Evolutionary conservation across 2,797 vertebrate genomes (phyloP).

Genomic region (Ispidina lecontei): DNA sequence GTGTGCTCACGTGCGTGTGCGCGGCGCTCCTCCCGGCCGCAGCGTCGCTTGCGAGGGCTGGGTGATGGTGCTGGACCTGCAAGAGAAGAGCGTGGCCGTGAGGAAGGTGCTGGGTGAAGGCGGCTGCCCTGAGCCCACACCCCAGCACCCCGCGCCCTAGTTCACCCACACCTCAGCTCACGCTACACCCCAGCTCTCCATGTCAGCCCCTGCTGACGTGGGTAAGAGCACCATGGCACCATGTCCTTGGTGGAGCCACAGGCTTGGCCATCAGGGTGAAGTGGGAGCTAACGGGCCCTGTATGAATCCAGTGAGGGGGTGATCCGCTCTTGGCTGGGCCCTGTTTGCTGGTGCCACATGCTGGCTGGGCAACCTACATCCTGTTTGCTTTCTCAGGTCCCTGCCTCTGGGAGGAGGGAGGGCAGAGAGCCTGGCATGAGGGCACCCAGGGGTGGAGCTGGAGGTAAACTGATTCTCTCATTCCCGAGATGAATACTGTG

Average conservation of each 20-base stretch:
- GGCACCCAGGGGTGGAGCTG: neutral
- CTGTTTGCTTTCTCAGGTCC: neutral
- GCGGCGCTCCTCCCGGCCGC: rapidly evolving
- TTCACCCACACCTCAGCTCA: neutral
- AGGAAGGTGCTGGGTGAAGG: neutral
- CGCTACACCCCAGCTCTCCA: neutral
- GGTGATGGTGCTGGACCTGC: neutral
- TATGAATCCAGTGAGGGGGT: neutral
- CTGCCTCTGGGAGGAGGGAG: rapidly evolving
- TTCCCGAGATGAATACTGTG: neutral
- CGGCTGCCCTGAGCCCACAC: neutral
- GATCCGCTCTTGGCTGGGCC: neutral
- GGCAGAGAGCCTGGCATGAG: neutral
- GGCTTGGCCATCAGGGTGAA: neutral
- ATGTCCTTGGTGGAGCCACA: neutral
- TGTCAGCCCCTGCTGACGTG: neutral
- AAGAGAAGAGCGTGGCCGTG: rapidly evolving
- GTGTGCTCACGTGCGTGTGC: neutral
- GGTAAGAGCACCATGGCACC: neutral
- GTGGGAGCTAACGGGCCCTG: neutral
- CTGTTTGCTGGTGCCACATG: neutral
- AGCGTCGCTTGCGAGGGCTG: rapidly evolving
- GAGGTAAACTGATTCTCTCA: slow-evolving; percentile 5
- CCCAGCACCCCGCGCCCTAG: neutral
- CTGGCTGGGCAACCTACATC: neutral